Evolutionary conservation across 2,113 vertebrate species (phyloP).

Genomic region (Macrotus californicus): DNA sequence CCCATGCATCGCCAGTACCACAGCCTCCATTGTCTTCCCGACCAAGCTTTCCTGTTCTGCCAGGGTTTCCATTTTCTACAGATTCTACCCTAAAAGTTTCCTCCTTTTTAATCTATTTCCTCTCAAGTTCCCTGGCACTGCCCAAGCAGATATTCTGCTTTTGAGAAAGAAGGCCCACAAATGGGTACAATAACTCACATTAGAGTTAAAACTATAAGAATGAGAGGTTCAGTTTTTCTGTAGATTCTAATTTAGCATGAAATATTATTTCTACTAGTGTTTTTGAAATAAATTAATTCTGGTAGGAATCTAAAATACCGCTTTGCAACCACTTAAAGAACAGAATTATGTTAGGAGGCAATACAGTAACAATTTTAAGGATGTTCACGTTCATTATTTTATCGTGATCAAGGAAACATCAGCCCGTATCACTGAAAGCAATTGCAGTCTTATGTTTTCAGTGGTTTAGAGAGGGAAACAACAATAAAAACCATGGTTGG

Average conservation of each 20-base stretch:
- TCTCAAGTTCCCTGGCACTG: not conserved
- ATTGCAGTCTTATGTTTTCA: not conserved
- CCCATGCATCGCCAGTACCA: fast-evolving
- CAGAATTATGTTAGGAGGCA: not conserved
- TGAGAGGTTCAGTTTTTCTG: not conserved
- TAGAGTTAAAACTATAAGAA: conserved; percentile 2
- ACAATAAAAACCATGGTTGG: not conserved
- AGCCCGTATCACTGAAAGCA: not conserved
- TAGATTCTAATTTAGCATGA: not conserved
- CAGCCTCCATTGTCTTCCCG: not conserved
- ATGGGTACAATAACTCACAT: not conserved
- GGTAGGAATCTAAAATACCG: not conserved
- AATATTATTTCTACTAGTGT: not conserved
- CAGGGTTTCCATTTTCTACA: not conserved
- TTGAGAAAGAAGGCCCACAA: not conserved
- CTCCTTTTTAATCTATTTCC: not conserved
- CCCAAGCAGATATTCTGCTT: not conserved
- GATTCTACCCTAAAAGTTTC: not conserved
- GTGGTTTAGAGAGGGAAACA: not conserved
- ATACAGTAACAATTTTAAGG: not conserved
- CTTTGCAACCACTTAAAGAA: not conserved
- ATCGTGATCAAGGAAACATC: not conserved
- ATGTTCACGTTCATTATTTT: not conserved
- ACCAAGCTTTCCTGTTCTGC: not conserved
- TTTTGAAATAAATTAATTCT: conserved; percentile 33